Evolutionary conservation across 1,140 invertebrate genomes (phyloP).

Genomic region (Tetraneura akinire): DNA sequence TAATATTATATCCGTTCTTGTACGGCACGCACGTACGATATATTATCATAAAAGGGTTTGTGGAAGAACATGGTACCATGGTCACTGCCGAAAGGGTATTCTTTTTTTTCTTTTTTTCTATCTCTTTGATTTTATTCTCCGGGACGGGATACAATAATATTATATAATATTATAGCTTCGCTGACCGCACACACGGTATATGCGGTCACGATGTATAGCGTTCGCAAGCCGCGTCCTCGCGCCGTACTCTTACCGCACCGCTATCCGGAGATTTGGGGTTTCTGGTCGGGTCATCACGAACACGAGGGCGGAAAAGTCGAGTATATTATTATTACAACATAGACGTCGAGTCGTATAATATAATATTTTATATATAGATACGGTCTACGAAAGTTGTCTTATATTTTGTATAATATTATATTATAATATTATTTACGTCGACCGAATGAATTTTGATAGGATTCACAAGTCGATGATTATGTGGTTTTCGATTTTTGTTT

Average conservation of each 20-base stretch:
- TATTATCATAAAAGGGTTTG: too few relatives aligned
- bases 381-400: constrained; percentile 29
- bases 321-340: too few relatives aligned
- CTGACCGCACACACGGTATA: constrained; percentile 2
- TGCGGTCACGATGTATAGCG: constrained; percentile 9
- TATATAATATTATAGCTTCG: too few relatives aligned
- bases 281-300: constrained; percentile 21
- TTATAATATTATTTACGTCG: constrained; percentile 14
- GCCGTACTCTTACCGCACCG: too few relatives aligned
- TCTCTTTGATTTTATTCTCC: neutral
- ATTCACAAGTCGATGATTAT: constrained; percentile 45
- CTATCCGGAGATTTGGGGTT: constrained; percentile 32
- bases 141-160: too few relatives aligned
- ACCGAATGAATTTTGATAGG: constrained; percentile 46
- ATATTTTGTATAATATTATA: constrained; percentile 9
- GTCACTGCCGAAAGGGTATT: constrained; percentile 29
- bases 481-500: constrained; percentile 46
- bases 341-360: too few relatives aligned
- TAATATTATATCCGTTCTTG: too few relatives aligned
- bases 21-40: too few relatives aligned
- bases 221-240: neutral
- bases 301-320: neutral
- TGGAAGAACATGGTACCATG: too few relatives aligned
- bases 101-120: neutral
- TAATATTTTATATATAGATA: too few relatives aligned